These are phyloP conservation scores for Camptogramma bilineatum DNA, from an alignment of 2,888 invertebrate genomes.

Conservation along the genomic window DNA sequence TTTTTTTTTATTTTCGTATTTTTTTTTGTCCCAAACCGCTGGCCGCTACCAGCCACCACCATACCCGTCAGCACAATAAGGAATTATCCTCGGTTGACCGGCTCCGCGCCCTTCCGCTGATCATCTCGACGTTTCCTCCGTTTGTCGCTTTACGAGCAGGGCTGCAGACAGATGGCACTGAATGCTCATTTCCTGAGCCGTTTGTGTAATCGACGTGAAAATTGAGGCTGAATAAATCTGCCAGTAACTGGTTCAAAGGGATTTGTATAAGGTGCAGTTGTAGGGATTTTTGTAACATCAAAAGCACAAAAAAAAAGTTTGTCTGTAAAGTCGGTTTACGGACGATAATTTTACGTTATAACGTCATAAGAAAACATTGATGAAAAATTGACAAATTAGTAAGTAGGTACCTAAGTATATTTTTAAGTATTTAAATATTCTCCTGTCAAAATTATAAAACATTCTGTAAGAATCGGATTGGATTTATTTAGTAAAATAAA, in stretches of 20 bases:
- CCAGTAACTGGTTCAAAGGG: background rate
- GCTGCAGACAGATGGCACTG: constrained; percentile 26
- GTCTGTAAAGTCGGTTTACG: too few species aligned
- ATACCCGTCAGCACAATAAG: constrained; percentile 63
- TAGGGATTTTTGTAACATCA: too few species aligned
- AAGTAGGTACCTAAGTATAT: too few species aligned
- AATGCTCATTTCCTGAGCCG: constrained; percentile 26
- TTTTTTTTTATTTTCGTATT: too few species aligned
- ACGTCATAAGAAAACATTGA: too few species aligned
- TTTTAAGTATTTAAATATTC: too few species aligned
- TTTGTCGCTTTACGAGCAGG: constrained; percentile 35
- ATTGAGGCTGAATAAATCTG: constrained; percentile 13
- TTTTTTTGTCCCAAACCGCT: background rate
- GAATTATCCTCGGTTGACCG: constrained; percentile 67
- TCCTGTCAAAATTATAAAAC: too few species aligned
- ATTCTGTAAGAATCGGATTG: too few species aligned
- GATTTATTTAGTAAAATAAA: too few species aligned
- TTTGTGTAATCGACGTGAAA: constrained; percentile 26
- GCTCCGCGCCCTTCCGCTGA: constrained; percentile 67
- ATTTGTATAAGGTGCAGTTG: background rate
- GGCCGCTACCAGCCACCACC: constrained; percentile 6
- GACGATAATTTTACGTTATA: too few species aligned
- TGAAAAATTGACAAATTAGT: too few species aligned
- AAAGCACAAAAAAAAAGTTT: too few species aligned
- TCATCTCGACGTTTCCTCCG: constrained; percentile 40